These are phyloP conservation scores for Brachymystax lenok DNA, from an alignment of 2,797 vertebrate species.

Conservation along the genomic window DNA sequence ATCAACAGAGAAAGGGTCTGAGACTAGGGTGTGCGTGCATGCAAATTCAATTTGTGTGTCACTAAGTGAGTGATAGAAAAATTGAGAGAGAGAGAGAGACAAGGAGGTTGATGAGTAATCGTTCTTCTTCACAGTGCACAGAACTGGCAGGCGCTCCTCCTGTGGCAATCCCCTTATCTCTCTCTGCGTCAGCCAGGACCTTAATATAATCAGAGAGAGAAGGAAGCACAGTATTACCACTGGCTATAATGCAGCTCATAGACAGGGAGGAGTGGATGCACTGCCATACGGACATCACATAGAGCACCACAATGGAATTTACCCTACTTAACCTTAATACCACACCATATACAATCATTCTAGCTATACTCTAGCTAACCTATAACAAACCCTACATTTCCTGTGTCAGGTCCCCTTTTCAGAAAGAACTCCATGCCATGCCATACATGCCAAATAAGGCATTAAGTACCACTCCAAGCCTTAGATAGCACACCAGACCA, in stretches of 20 bases:
- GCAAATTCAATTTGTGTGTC: conserved; percentile 1
- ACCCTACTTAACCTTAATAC: not conserved
- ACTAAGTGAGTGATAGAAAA: not conserved
- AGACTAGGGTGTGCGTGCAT: not conserved
- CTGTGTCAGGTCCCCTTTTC: not conserved
- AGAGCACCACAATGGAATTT: not conserved
- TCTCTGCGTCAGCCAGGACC: conserved; percentile 34
- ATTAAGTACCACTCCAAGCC: not conserved
- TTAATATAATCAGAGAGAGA: conserved; percentile 17
- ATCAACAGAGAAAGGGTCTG: not conserved
- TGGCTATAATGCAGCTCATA: not conserved
- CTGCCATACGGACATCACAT: not conserved
- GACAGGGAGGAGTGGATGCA: not conserved
- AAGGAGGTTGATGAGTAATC: conserved; percentile 21
- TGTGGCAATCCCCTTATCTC: conserved; percentile 41
- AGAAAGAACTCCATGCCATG: not conserved
- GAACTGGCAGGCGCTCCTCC: conserved; percentile 12
- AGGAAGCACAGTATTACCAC: conserved; percentile 2
- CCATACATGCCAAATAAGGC: not conserved
- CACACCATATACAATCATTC: not conserved
- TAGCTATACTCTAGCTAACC: not conserved
- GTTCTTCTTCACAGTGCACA: conserved; percentile 12
- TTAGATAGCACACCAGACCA: too few species aligned
- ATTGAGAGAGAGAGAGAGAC: not conserved
- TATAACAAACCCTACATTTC: not conserved